Evolutionary conservation across 2,113 vertebrate species (phyloP).

Genomic region (Corythaeola cristata): DNA sequence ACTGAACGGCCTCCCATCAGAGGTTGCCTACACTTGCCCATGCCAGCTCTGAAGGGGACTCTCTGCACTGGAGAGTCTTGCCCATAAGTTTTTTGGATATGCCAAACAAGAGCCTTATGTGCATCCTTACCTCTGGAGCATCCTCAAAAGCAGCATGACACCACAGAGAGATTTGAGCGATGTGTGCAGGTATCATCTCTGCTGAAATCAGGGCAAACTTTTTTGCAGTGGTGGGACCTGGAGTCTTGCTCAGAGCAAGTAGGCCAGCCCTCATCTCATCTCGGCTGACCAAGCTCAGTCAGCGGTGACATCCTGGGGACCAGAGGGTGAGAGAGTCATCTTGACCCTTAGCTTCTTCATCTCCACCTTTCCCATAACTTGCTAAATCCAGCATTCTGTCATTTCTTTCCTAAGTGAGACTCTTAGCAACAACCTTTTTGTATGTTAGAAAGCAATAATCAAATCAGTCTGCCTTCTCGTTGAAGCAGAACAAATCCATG

Average conservation of each 20-base stretch:
- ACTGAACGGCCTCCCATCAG: background rate
- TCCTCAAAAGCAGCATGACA: background rate
- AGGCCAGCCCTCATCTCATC: background rate
- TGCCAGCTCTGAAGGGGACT: background rate
- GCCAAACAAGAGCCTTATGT: background rate
- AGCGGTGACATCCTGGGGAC: background rate
- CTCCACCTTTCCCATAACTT: background rate
- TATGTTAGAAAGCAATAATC: constrained; percentile 20
- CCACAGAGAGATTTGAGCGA: background rate
- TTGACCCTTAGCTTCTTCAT: background rate
- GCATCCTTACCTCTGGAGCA: background rate
- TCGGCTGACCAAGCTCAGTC: background rate
- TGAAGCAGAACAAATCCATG: constrained; percentile 59
- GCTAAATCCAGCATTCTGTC: background rate
- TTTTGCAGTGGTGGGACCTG: background rate
- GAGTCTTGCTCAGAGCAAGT: background rate
- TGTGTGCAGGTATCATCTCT: background rate
- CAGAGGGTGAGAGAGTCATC: background rate
- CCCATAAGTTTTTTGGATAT: background rate
- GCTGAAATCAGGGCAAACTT: background rate
- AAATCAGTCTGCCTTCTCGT: background rate
- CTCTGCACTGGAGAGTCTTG: background rate
- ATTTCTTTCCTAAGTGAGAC: background rate
- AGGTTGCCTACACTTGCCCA: background rate
- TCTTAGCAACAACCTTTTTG: background rate